Evolutionary conservation across 2,888 invertebrate genomes (phyloP).

Genomic region (Spisula solida): DNA sequence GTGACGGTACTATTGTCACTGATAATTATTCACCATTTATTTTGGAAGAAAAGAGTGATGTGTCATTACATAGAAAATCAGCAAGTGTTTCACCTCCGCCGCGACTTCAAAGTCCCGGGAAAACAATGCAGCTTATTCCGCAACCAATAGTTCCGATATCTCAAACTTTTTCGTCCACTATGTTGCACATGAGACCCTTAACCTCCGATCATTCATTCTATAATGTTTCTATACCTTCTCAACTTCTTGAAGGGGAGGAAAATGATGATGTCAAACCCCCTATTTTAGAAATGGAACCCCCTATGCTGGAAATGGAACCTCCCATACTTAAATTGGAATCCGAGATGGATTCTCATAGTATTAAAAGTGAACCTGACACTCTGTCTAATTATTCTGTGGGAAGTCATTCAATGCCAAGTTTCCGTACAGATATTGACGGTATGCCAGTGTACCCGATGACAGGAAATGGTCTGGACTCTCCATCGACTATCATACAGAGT

Average conservation of each 20-base stretch:
- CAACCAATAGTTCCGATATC: conserved; percentile 79
- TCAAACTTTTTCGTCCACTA: conserved; percentile 53
- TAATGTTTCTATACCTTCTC: conserved; percentile 61
- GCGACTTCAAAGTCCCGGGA: conserved; percentile 52
- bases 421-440: conserved; percentile 51
- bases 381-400: conserved; percentile 64
- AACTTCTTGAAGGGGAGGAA: conserved; percentile 65
- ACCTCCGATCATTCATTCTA: conserved; percentile 52
- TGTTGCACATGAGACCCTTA: conserved; percentile 35
- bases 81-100: conserved; percentile 48
- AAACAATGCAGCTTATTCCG: conserved; percentile 76
- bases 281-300: conserved; percentile 66
- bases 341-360: conserved; percentile 49
- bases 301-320: conserved; percentile 69
- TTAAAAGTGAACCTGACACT: conserved; percentile 69
- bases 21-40: conserved; percentile 36
- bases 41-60: conserved; percentile 37
- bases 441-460: conserved; percentile 58
- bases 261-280: conserved; percentile 67
- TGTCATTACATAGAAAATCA: conserved; percentile 44
- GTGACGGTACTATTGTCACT: conserved; percentile 20
- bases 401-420: conserved; percentile 40
- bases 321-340: conserved; percentile 67
- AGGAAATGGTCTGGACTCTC: conserved; percentile 53
- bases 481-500: conserved; percentile 73